These are phyloP conservation scores for Salminus brasiliensis DNA, from an alignment of 2,113 vertebrate genomes.

Conservation along the genomic window DNA sequence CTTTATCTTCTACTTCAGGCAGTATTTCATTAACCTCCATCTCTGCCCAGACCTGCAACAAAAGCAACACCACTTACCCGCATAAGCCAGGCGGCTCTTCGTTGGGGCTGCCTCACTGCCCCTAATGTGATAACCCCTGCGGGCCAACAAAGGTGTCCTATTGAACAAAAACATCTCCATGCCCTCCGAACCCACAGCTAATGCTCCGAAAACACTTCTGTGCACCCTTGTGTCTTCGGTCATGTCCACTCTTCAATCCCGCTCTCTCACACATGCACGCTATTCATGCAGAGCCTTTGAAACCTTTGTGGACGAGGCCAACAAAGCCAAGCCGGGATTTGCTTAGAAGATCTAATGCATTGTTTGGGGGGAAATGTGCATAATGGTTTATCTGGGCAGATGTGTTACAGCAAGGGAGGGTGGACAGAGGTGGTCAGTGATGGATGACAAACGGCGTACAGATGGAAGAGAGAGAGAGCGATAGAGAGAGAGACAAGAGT, in stretches of 20 bases:
- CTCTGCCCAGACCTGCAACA: not conserved
- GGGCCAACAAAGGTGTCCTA: conserved; percentile 74
- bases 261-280: conserved; percentile 37
- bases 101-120: conserved; percentile 76
- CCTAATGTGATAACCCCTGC: conserved; percentile 73
- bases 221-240: conserved; percentile 57
- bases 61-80: conserved; percentile 72
- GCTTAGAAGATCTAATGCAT: conserved; percentile 41
- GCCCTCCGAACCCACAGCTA: conserved; percentile 28
- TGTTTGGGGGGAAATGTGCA: conserved; percentile 56
- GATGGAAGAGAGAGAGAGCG: not conserved
- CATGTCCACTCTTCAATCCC: conserved; percentile 54
- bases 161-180: conserved; percentile 58
- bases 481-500: conserved; percentile 14
- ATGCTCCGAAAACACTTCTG: conserved; percentile 11
- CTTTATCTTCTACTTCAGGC: not conserved
- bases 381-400: conserved; percentile 56
- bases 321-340: conserved; percentile 42
- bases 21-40: not conserved
- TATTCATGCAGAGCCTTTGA: conserved; percentile 54
- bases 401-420: conserved; percentile 42
- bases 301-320: conserved; percentile 50
- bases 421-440: not conserved
- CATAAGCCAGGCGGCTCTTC: conserved; percentile 74
- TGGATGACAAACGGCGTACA: not conserved